Evolutionary conservation across 2,797 vertebrate species (phyloP), one percentile per base, ranked within the genome.

Genomic region (Phyllotis vaccarum): DNA sequence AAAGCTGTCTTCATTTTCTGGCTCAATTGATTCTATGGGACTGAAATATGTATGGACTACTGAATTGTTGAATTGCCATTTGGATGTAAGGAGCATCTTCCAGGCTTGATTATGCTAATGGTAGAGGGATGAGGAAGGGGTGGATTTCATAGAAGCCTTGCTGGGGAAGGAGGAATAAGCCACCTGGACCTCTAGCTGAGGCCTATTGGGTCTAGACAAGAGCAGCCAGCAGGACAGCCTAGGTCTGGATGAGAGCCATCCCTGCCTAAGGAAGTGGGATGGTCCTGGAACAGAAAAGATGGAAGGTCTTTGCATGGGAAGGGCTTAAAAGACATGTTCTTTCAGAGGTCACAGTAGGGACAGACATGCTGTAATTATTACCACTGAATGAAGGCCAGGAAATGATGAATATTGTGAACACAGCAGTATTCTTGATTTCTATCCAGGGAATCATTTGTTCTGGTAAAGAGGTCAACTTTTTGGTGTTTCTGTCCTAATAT

Each of bases 171-270:
- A 96, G 96, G 92, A 97, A 87, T 81, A 62, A 85, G 86, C 97
- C 97, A 98, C 97, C 97, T 97, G 97, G 96, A 93, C 83, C 90
- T 97, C 97, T 97, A 96, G 89, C 97, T 96, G 97, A 95, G 97
- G 60, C 89, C 94, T 75, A 66, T 93, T 96, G 97, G 92, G 97
- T 95, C 64, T 82, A 96, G 81, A 97, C 96, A 97, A 97, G 95
- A 89, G 90, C 95, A 95, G 70, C 90, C 97, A 98, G 96, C 97
- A 75, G 96, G 94, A 89, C 72, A 80, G 90, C 92, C 79, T 96
- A 93, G 93, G 46, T 88, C 93, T 97, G 97, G 93, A 97, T 82
- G 62, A 85, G 3, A 78, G 92, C 96, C 96, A 94, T 92, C 64
- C 29, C 60, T 91, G 70, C 58, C 74, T 58, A 93, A 97, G 96